Conservation (phyloP, 2,797 vertebrate genomes). For the Eulemur albifrons region DNA sequence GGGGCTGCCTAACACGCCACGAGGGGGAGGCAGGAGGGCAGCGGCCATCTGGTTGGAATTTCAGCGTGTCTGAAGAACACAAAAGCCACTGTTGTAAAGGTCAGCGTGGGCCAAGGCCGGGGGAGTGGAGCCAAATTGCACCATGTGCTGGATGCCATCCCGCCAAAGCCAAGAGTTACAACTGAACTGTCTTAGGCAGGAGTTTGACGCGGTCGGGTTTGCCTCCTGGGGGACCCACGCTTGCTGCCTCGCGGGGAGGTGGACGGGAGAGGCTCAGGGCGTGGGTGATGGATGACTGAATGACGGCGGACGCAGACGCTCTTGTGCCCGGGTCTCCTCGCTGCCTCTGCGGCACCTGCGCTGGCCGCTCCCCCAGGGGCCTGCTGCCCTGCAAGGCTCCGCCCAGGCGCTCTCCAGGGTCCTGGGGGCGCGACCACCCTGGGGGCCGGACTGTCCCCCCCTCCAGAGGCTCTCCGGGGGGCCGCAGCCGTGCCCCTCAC, state of each 20-base stretch:
- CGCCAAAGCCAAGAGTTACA: too few species aligned
- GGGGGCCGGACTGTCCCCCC: not conserved
- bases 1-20: not conserved
- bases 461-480: too few species aligned
- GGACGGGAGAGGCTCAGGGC: rapidly evolving
- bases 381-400: not conserved
- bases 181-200: too few species aligned
- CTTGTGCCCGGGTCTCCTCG: not conserved
- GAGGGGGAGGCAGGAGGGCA: not conserved
- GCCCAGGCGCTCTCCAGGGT: not conserved
- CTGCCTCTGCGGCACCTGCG: not conserved
- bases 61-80: not conserved
- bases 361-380: too few species aligned
- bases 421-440: not conserved
- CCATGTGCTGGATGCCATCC: rapidly evolving
- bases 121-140: not conserved
- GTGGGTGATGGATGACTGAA: not conserved
- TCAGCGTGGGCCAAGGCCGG: not conserved
- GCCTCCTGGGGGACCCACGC: not conserved
- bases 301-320: not conserved
- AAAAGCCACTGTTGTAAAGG: not conserved
- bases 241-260: not conserved
- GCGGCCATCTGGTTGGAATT: not conserved
- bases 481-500: not conserved
- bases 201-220: not conserved